Evolutionary conservation across 1,140 invertebrate species (phyloP), one percentile per base, ranked within the genome.

Genomic region (Daktulosphaira vitifoliae): DNA sequence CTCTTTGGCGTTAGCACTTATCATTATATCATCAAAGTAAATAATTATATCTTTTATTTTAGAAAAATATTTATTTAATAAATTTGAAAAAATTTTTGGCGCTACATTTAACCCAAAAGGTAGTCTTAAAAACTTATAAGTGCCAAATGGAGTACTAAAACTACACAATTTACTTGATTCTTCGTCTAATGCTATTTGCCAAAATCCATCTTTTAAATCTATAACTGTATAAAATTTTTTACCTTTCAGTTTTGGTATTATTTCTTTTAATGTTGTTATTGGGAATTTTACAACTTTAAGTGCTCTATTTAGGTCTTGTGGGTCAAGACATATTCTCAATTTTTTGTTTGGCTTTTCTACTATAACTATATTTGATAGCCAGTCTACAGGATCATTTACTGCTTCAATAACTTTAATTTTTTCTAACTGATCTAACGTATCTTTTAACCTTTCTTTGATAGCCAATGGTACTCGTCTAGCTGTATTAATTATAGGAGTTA

Each of bases 1-100:
- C 37, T 66, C 39, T 42, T 70, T 33, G 65, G 37, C 65, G 3
- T 66, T 22, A 16, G 49, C 69, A 65, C 68, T 16, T 38, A 74
- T 68, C 23, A 71, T 68, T 13, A 74, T 71, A 67, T 77, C 75
- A 69, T 76, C 73, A 66, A 74, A 67, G 59, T 74, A 72, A 42
- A 65, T 62, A 23, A 29, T 42, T n/a, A 68, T 56, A 7, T 42
- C 39, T 25, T 37, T 13, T n/a, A 69, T 51, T 46, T 68, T 50
- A 13, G 68, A 39, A 67, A 69, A 67, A 37, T 65, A 67, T 62
- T 54, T 67, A 2, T 42, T 26, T 0, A 51, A 33, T 62, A 69
- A 44, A 62, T 65, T 65, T 64, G 67, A 62, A 65, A 69, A 68
- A 42, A 65, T 37, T 49, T 54, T 68, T 29, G 68, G 68, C n/a